Evolutionary conservation across 1,140 invertebrate species (phyloP).

Genomic region (Drosophila bipectinata): DNA sequence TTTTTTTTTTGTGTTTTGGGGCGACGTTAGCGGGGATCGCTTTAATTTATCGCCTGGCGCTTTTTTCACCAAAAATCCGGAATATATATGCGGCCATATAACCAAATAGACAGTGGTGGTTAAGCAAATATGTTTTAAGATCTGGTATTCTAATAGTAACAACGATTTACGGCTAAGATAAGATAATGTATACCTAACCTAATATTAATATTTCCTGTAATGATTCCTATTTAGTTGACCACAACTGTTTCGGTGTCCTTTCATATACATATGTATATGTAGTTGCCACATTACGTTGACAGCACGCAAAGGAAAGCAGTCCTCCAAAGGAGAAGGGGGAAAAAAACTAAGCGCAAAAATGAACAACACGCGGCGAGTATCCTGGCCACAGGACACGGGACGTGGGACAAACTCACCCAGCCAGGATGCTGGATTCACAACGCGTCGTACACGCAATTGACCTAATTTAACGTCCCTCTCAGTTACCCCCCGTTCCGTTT

Average conservation of each 20-base stretch:
- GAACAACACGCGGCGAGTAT: conserved; percentile 45
- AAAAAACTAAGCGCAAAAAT: conserved; percentile 26
- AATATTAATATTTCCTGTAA: too few species aligned
- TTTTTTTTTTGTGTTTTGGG: conserved; percentile 34
- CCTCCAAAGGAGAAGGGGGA: neutral
- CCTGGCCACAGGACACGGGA: conserved; percentile 38
- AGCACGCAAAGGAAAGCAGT: conserved; percentile 16
- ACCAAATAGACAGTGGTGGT: conserved; percentile 1
- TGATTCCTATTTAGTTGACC: neutral
- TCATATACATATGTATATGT: conserved; percentile 14
- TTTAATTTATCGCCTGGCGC: conserved; percentile 56
- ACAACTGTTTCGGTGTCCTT: conserved; percentile 1
- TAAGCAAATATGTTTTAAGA: neutral
- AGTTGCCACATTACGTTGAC: conserved; percentile 39
- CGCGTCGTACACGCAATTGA: conserved; percentile 63
- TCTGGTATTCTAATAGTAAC: neutral
- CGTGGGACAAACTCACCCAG: conserved; percentile 9
- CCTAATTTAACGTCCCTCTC: conserved; percentile 51
- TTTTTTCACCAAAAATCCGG: conserved; percentile 31
- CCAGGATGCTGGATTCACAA: conserved; percentile 52
- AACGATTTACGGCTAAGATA: too few species aligned
- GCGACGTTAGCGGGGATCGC: conserved; percentile 31
- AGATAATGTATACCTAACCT: too few species aligned
- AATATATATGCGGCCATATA: conserved; percentile 1
- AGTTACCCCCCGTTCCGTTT: conserved; percentile 10